phyloP scores from a whole-genome alignment of 2,113 vertebrate species.

The Macrotus californicus region DNA sequence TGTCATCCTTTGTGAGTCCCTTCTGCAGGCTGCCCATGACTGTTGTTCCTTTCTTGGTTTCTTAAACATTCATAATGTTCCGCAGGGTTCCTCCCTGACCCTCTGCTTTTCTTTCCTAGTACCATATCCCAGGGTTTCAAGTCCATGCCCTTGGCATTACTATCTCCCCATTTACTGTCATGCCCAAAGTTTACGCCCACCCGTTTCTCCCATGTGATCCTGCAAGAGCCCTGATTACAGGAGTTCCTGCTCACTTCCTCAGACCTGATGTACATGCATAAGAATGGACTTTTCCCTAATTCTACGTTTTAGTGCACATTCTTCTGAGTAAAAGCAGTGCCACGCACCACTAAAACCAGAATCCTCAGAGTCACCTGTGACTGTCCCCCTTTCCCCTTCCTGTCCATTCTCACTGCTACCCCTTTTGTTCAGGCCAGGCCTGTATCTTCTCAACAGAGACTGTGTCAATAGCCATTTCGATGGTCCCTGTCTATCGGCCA shows the following conservation, averaged over 20 bases:
- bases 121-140: not conserved
- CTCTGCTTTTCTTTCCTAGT: not conserved
- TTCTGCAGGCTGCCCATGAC: not conserved
- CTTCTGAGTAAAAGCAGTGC: not conserved
- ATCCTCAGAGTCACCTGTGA: not conserved
- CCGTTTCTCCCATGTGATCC: accelerated
- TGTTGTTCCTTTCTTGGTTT: not conserved
- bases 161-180: not conserved
- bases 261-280: not conserved
- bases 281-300: not conserved
- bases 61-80: not conserved
- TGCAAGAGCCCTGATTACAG: not conserved
- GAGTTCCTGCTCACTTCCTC: not conserved
- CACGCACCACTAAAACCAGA: not conserved
- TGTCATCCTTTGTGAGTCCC: not conserved
- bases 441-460: accelerated
- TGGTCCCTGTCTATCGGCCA: too few relatives aligned
- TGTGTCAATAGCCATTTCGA: not conserved
- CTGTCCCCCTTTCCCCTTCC: not conserved
- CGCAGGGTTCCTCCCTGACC: not conserved
- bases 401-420: too few relatives aligned
- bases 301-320: not conserved
- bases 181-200: not conserved
- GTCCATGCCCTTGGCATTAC: not conserved
- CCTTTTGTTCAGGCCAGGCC: not conserved